Evolutionary conservation across 2,797 vertebrate species (phyloP).

Genomic region (Hemibagrus guttatus): DNA sequence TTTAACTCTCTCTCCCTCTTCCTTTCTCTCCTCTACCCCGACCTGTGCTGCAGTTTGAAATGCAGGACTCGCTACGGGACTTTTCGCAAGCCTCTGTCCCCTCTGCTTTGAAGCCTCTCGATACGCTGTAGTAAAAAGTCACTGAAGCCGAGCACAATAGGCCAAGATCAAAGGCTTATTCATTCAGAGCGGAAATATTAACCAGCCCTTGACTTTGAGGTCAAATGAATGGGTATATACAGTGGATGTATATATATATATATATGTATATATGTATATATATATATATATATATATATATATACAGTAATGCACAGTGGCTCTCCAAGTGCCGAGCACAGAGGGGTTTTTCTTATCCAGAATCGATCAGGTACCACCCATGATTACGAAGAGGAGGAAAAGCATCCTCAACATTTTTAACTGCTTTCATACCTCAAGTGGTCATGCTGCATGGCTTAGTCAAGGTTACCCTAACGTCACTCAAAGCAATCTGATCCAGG

Average conservation of each 20-base stretch:
- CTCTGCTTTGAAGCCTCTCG: conserved; percentile 66
- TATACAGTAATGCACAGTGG: not conserved
- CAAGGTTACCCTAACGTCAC: not conserved
- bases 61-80: conserved; percentile 65
- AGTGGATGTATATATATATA: no score
- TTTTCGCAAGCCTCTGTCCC: conserved; percentile 60
- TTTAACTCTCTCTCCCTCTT: conserved; percentile 12
- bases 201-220: conserved; percentile 16
- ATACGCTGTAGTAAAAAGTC: conserved; percentile 55
- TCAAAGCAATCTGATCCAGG: not conserved
- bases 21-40: conserved; percentile 63
- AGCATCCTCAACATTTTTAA: conserved; percentile 8
- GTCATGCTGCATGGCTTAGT: not conserved
- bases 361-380: not conserved
- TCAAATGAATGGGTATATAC: conserved; percentile 26
- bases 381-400: not conserved
- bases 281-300: no score
- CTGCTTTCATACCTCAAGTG: conserved; percentile 16
- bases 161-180: conserved; percentile 53
- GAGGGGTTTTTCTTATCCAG: not conserved
- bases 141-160: conserved; percentile 60
- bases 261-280: not conserved
- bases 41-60: conserved; percentile 68
- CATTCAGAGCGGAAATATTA: conserved; percentile 38
- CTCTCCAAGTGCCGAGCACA: not conserved